A percentile compares a stretch with the other conserved stretches of the same genome.
These are phyloP conservation scores for Cotesia glomerata DNA, from an alignment of 1,140 invertebrate species.

Conservation along the genomic window DNA sequence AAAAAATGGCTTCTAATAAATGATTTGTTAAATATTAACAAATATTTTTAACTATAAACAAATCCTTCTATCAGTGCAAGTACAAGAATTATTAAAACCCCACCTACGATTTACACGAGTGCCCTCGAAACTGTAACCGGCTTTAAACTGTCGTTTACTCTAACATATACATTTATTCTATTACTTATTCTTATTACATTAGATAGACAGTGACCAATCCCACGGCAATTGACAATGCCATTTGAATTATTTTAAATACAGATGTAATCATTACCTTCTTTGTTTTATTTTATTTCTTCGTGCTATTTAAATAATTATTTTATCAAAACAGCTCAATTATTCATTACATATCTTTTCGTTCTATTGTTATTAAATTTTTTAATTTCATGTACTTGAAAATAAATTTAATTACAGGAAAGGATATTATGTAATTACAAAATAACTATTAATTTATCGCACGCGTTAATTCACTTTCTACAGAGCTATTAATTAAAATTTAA, in stretches of 20 bases:
- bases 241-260: constrained; percentile 8
- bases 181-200: no score
- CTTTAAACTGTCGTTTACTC: constrained; percentile 19
- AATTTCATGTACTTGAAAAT: neutral
- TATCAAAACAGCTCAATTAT: no score
- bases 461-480: neutral
- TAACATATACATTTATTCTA: no score
- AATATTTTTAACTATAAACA: no score
- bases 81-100: neutral
- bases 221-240: constrained; percentile 20
- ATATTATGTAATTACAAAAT: neutral
- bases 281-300: no score
- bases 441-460: neutral
- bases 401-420: neutral
- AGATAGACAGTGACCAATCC: constrained; percentile 1
- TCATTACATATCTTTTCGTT: no score
- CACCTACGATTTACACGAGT: neutral
- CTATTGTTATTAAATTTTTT: neutral
- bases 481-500: neutral
- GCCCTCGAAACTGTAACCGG: constrained; percentile 29
- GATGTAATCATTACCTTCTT: neutral
- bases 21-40: no score
- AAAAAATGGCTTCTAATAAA: no score
- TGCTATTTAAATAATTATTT: no score
- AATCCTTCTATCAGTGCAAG: no score